Evolutionary conservation across 2,113 vertebrate species (phyloP).

Genomic region (Lonchura striata): DNA sequence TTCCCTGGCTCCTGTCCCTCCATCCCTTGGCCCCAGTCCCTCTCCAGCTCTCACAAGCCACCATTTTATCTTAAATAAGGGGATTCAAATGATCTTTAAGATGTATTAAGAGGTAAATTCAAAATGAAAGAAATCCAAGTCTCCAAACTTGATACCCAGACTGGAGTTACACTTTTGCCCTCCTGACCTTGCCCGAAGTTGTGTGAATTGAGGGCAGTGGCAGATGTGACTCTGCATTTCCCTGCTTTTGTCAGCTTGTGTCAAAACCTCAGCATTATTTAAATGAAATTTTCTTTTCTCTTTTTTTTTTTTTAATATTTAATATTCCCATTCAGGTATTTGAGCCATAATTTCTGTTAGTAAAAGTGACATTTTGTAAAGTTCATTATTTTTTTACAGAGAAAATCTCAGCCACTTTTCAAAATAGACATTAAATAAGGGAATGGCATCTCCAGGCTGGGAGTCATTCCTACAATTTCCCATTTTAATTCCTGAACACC

Average conservation of each 20-base stretch:
- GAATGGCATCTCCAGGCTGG: slow-evolving; percentile 60
- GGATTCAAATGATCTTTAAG: slow-evolving; percentile 47
- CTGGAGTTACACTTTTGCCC: neutral
- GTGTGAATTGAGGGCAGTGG: slow-evolving; percentile 57
- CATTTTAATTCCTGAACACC: slow-evolving; percentile 59
- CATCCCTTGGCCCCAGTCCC: accelerated
- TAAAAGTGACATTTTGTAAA: slow-evolving; percentile 82
- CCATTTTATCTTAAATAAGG: neutral
- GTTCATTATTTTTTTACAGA: slow-evolving; percentile 77
- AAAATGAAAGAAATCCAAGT: neutral
- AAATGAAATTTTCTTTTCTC: slow-evolving; percentile 56
- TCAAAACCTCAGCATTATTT: slow-evolving; percentile 74
- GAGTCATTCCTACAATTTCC: slow-evolving; percentile 53
- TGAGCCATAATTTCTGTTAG: slow-evolving; percentile 77
- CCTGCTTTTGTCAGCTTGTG: slow-evolving; percentile 69
- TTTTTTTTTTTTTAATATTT: neutral
- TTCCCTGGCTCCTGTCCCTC: neutral
- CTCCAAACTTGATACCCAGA: neutral
- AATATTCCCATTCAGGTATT: slow-evolving; percentile 76
- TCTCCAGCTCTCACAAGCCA: neutral
- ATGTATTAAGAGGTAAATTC: neutral
- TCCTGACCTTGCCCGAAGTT: neutral
- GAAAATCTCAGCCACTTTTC: slow-evolving; percentile 65
- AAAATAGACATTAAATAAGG: slow-evolving; percentile 69
- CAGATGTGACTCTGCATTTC: slow-evolving; percentile 70